Evolutionary conservation across 2,888 invertebrate genomes (phyloP), one percentile per base, ranked within the genome.

Genomic region (Prostheceraeus crozeri): DNA sequence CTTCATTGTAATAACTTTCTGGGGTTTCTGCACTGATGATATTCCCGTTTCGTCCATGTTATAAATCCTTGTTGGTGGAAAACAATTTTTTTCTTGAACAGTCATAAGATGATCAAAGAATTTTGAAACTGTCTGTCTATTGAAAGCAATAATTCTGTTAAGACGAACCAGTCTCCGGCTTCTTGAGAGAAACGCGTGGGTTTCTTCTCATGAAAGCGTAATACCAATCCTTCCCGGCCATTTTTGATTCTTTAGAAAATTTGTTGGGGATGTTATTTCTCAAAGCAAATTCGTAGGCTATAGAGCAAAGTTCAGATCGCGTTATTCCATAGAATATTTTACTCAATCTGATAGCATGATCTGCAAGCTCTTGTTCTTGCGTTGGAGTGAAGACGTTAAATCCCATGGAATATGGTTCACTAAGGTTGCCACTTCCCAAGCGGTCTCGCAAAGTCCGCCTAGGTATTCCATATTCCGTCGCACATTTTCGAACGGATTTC

Each of bases 1-100:
- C 23, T 58, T 58, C 14, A 27, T 33, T 60, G 58, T 31, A 21
- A 58, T 21, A 25, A 58, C 57, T 19, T 21, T 8, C n/a, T 4
- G 11, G 6, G 58, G 58, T 10, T 10, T 14, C 16, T 58, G 58
- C 3, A 58, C 57, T n/a, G 8, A 59, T 8, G 27, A 14, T 21
- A 27, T 30, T 10, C 58, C 58, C 3, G 58, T 60, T 58, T 58
- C 58, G 57, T 58, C 58, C 10, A 28, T n/a, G 59, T 58, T 58
- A 14, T 27, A 58, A 28, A 58, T 59, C 21, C 25, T 11, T 14
- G 16, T 19, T 14, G 58, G 57, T 10, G 11, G 23, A 21, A 58
- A 58, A 11, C 30, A 27, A 23, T 58, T 14, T 28, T 57, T 56
- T 11, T 11, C n/a, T 58, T 8, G 10, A 8, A 58, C 58, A 4